phyloP scores from a whole-genome alignment of 2,888 invertebrate species.

The Limnephilus rhombicus region DNA sequence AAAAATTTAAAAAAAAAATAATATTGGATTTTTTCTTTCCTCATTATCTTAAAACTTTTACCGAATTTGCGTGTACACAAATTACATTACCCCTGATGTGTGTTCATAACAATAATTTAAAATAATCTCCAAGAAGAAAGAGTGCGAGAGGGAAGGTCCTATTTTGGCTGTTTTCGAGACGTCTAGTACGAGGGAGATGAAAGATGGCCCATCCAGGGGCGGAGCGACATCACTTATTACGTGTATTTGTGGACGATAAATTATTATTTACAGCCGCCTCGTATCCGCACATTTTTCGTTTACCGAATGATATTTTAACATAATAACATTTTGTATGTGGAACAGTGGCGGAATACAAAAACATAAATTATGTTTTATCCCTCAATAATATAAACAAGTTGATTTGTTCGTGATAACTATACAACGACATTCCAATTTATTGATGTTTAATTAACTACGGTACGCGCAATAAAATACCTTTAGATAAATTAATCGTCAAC shows the following conservation, averaged over 20 bases:
- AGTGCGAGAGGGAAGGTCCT: neutral
- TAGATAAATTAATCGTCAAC: no score
- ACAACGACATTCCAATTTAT: no score
- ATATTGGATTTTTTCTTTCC: no score
- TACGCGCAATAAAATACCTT: no score
- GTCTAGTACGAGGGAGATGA: neutral
- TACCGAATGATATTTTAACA: slow-evolving; percentile 62
- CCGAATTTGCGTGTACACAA: neutral
- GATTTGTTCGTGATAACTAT: no score
- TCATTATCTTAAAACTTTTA: no score
- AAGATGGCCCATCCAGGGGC: neutral
- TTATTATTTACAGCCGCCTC: slow-evolving; percentile 60
- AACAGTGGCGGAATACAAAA: slow-evolving; percentile 13
- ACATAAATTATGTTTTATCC: neutral
- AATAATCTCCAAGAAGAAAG: slow-evolving; percentile 18
- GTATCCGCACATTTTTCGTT: slow-evolving; percentile 59
- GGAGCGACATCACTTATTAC: slow-evolving; percentile 50
- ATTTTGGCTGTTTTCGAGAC: neutral
- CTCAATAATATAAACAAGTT: no score
- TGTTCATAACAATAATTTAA: slow-evolving; percentile 33
- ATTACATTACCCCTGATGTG: neutral
- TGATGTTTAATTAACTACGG: no score
- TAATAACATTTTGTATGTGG: slow-evolving; percentile 54
- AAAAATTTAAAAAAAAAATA: no score
- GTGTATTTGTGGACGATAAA: slow-evolving; percentile 57